Evolutionary conservation across 2,888 invertebrate species (phyloP).

Genomic region (Rhogogaster chlorosoma): DNA sequence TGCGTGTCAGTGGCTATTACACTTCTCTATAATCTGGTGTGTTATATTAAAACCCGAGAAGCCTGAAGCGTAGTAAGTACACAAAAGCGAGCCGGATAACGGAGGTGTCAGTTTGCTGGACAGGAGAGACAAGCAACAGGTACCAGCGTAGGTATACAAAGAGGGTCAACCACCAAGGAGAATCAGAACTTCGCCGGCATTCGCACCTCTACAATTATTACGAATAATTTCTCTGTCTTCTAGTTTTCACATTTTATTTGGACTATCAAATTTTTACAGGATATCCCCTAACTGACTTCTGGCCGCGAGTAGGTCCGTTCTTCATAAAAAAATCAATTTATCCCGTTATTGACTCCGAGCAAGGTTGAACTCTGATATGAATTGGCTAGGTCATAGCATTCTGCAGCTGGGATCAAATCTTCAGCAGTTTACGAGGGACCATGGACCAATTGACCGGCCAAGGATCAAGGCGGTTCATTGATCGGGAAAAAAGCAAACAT

Average conservation of each 20-base stretch:
- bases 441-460: not conserved
- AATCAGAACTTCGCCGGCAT: not conserved
- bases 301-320: not conserved
- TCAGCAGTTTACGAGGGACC: not conserved
- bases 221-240: not conserved
- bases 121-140: conserved; percentile 45
- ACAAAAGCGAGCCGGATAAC: conserved; percentile 25
- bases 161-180: conserved; percentile 11
- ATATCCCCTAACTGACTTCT: not conserved
- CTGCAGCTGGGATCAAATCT: not conserved
- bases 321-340: not conserved
- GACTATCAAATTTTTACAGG: not conserved
- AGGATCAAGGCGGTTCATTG: not conserved
- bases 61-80: not conserved
- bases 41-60: conserved; percentile 29
- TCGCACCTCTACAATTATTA: not conserved
- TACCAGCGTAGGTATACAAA: not conserved
- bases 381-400: not conserved
- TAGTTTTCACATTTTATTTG: not conserved
- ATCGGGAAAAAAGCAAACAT: not conserved
- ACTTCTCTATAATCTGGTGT: not conserved
- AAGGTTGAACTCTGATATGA: not conserved
- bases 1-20: conserved; percentile 17
- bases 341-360: not conserved
- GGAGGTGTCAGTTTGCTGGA: conserved; percentile 31